Evolutionary conservation across 2,888 invertebrate genomes (phyloP), one percentile per base, ranked within the genome.

Genomic region (Lycophotia porphyrea): DNA sequence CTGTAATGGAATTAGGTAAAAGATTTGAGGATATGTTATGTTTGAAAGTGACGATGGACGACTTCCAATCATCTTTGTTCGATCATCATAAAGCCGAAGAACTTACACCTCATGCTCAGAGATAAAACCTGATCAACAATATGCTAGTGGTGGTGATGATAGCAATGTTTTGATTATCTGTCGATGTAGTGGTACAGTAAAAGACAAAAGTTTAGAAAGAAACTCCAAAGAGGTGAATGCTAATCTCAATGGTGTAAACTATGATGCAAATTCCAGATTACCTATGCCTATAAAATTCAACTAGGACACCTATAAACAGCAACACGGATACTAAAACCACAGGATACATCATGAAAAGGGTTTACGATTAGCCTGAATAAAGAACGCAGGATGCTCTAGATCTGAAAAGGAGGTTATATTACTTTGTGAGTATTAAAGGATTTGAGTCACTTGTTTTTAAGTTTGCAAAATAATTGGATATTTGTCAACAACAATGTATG

Each of bases 361-460:
- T 34, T 72, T 63, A 82, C 73, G 60, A 85, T 71, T 73, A 77
- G 67, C 73, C 64, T 71, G 42, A 21, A 78, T 78, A 68, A 13
- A 76, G 76, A 81, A 58, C 47, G 55, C 78, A 78, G 71, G 72
- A 82, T 82, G 86, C 31, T 36, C 71, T 61, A 82, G 8, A 77
- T 61, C 27, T n/a, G 21, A 55, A 69, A 49, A 27, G 47, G n/a
- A 61, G 18, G 21, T 31, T 65, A 21, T 74, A 64, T 18, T 61
- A n/a, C 36, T 44, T 39, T 47, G n/a, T 27, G 34, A 18, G n/a
- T 39, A 80, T 80, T 74, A 27, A 47, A 31, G 39, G 18, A 70
- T 47, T 61, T 47, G 52, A 72, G 58, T 70, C 39, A 70, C 8
- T 61, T 42, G 13, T 52, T 15, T 66, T 34, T 47, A 55, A 65